A percentile compares a stretch with the other conserved stretches of the same genome.
phyloP scores from a whole-genome alignment of 2,113 vertebrate genomes.

The Phycodurus eques region DNA sequence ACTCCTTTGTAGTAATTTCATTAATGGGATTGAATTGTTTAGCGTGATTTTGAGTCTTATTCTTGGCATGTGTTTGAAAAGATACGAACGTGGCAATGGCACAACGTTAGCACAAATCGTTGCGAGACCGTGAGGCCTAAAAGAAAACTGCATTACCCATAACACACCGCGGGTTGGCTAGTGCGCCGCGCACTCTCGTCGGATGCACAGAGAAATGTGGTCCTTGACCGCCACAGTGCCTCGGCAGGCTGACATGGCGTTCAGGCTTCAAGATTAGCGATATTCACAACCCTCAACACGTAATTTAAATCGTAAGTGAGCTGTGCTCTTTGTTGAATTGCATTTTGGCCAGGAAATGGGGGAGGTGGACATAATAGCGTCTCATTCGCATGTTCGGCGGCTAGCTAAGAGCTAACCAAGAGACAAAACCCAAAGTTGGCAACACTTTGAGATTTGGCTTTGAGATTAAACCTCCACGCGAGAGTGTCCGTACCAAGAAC shows the following conservation, averaged over 20 bases:
- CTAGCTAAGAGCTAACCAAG: constrained; percentile 34
- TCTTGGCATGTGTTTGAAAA: background rate
- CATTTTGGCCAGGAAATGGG: no score
- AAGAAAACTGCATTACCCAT: constrained; percentile 51
- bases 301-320: constrained; percentile 36
- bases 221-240: constrained; percentile 26
- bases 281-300: background rate
- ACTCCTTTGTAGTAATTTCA: no score
- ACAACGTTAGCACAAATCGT: background rate
- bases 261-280: background rate
- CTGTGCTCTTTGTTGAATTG: background rate
- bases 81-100: no score
- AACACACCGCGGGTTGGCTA: constrained; percentile 8
- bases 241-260: constrained; percentile 27
- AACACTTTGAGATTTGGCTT: constrained; percentile 25
- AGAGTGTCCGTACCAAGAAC: background rate
- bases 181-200: constrained; percentile 24
- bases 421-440: constrained; percentile 46
- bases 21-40: background rate
- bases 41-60: background rate
- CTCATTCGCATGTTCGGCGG: background rate
- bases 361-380: background rate
- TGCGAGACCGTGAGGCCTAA: fast-evolving
- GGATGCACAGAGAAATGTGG: constrained; percentile 35
- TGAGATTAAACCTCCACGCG: background rate